phyloP scores from a whole-genome alignment of 1,140 invertebrate species.

The Penaeus indicus region DNA sequence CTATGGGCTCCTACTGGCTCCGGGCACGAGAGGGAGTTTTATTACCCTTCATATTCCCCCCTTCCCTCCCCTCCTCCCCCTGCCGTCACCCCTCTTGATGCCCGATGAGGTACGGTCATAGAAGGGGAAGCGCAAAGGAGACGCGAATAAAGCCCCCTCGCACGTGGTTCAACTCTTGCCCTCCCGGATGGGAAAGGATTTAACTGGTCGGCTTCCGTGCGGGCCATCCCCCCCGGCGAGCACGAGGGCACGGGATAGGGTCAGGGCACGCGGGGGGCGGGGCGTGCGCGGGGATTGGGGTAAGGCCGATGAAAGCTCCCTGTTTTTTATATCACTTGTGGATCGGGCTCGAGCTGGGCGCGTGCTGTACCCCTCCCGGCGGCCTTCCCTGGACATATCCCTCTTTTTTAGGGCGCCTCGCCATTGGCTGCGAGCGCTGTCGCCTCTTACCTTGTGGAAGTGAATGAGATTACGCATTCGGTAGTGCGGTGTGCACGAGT shows the following conservation, averaged over 20 bases:
- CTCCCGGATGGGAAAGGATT: conserved; percentile 45
- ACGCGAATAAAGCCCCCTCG: not conserved
- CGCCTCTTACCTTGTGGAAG: too few relatives aligned
- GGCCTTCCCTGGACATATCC: too few relatives aligned
- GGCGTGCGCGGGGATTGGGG: conserved; percentile 29
- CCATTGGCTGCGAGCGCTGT: too few relatives aligned
- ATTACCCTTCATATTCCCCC: too few relatives aligned
- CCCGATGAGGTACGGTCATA: conserved; percentile 9
- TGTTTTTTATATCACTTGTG: conserved; percentile 56
- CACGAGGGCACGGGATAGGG: conserved; percentile 43
- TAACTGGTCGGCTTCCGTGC: conserved; percentile 41
- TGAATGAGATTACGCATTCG: too few relatives aligned
- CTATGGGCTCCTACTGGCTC: not conserved
- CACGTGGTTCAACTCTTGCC: not conserved
- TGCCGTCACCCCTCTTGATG: conserved; percentile 3
- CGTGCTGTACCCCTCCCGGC: conserved; percentile 21
- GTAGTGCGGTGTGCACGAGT: too few relatives aligned
- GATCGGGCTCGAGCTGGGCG: conserved; percentile 24
- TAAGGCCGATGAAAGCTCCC: conserved; percentile 13
- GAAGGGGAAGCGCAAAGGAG: not conserved
- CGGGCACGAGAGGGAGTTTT: too few relatives aligned
- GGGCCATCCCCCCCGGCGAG: conserved; percentile 38
- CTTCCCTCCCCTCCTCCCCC: not conserved
- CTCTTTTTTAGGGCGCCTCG: too few relatives aligned
- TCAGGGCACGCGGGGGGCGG: conserved; percentile 23